These are phyloP conservation scores for Rhodophaea formosa DNA, from an alignment of 2,888 invertebrate species.

Conservation along the genomic window DNA sequence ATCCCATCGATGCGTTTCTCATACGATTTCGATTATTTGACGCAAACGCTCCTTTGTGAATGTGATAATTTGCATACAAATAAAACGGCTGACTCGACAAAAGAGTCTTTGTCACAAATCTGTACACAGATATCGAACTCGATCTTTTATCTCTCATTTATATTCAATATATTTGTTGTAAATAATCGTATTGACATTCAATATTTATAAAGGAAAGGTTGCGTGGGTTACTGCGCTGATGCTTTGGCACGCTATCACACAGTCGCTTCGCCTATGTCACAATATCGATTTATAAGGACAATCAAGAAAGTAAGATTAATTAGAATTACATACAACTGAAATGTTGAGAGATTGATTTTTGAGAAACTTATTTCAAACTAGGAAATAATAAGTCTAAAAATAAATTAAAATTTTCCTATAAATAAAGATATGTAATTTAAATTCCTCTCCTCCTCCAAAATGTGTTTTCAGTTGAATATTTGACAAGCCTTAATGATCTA, in stretches of 20 bases:
- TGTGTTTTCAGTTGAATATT: too few relatives aligned
- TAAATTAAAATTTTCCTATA: too few relatives aligned
- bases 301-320: too few relatives aligned
- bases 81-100: conserved; percentile 75
- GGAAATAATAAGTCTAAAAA: too few relatives aligned
- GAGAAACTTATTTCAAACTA: too few relatives aligned
- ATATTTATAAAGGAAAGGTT: conserved; percentile 76
- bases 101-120: conserved; percentile 70
- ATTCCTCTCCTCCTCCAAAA: too few relatives aligned
- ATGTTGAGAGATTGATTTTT: too few relatives aligned
- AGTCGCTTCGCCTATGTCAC: conserved; percentile 26
- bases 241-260: conserved; percentile 39
- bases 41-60: conserved; percentile 52
- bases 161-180: conserved; percentile 74
- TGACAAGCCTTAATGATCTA: too few relatives aligned
- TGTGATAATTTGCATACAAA: conserved; percentile 73
- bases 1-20: conserved; percentile 6
- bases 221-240: conserved; percentile 57
- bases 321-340: too few relatives aligned
- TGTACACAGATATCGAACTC: conserved; percentile 62
- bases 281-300: too few relatives aligned
- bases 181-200: conserved; percentile 75
- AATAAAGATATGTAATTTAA: too few relatives aligned
- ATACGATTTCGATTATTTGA: conserved; percentile 47
- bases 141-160: conserved; percentile 76